phyloP scores from a whole-genome alignment of 2,888 invertebrate species.

The Phanerotoma sp. region DNA sequence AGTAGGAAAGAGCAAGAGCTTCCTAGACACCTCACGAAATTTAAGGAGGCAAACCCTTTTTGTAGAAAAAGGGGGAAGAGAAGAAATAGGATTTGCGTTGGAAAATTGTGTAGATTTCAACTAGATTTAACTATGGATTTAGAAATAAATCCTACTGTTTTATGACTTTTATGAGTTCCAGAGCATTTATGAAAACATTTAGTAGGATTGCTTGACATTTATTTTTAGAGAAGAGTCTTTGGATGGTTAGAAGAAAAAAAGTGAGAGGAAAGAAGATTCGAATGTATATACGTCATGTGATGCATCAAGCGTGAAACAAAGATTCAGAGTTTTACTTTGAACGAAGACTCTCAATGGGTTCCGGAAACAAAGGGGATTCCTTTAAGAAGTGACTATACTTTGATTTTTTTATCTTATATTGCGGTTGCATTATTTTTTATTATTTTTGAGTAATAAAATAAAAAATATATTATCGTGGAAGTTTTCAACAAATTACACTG shows the following conservation, averaged over 20 bases:
- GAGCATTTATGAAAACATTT: constrained; percentile 2
- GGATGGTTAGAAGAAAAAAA: no score
- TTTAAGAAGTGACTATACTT: background rate
- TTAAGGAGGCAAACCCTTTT: constrained; percentile 15
- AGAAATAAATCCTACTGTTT: background rate
- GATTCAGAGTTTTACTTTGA: background rate
- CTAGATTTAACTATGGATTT: constrained; percentile 12
- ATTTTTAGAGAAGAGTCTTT: background rate
- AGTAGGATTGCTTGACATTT: background rate
- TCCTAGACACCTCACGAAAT: constrained; percentile 26
- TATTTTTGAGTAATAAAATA: no score
- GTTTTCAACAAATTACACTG: no score
- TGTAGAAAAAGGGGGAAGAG: no score
- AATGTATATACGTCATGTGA: background rate
- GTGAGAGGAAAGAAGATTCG: no score
- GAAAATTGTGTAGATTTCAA: constrained; percentile 10
- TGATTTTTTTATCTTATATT: background rate
- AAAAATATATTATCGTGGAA: no score
- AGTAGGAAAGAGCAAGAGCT: constrained; percentile 30
- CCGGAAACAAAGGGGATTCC: background rate
- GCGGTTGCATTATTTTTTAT: background rate
- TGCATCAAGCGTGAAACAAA: constrained; percentile 1
- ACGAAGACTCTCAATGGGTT: background rate
- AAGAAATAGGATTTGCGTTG: constrained; percentile 16
- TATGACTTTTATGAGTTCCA: background rate